Percentiles rank a stretch among this genome's conserved stretches.
phyloP scores from a whole-genome alignment of 2,797 vertebrate genomes.

The Prionace glauca region DNA sequence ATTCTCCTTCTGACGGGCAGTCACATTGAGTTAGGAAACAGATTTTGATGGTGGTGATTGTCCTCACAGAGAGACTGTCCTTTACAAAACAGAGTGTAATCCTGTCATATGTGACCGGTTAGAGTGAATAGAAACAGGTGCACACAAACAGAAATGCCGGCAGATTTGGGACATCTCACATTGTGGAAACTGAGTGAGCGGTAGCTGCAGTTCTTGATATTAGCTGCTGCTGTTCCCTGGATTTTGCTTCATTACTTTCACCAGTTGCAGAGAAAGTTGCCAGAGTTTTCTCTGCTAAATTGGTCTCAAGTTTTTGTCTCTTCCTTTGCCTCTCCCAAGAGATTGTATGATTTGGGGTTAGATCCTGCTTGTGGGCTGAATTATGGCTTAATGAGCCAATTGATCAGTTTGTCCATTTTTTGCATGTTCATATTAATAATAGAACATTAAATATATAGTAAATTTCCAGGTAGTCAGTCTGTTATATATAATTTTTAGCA shows the following conservation, averaged over 20 bases:
- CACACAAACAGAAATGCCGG: slow-evolving; percentile 2
- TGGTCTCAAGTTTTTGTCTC: not conserved
- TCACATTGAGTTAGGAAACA: slow-evolving; percentile 31
- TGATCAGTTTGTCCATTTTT: not conserved
- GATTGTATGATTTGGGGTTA: not conserved
- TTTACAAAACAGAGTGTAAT: slow-evolving; percentile 30
- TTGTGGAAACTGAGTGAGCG: not conserved
- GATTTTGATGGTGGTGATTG: slow-evolving; percentile 27
- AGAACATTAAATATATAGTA: not conserved
- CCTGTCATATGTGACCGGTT: slow-evolving; percentile 17
- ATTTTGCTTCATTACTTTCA: slow-evolving; percentile 11
- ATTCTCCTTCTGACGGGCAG: slow-evolving; percentile 16
- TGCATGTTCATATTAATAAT: not conserved
- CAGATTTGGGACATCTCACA: not conserved
- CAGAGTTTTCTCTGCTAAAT: not conserved
- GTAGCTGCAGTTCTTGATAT: not conserved
- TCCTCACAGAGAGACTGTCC: slow-evolving; percentile 24
- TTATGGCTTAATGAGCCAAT: not conserved
- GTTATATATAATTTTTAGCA: not conserved
- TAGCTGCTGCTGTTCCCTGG: not conserved
- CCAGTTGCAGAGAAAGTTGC: not conserved
- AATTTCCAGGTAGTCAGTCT: not conserved
- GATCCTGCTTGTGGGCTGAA: not conserved
- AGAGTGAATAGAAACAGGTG: slow-evolving; percentile 25
- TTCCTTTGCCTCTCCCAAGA: not conserved